Conservation (phyloP, 2,888 invertebrate genomes). For the Lasiommata megera region DNA sequence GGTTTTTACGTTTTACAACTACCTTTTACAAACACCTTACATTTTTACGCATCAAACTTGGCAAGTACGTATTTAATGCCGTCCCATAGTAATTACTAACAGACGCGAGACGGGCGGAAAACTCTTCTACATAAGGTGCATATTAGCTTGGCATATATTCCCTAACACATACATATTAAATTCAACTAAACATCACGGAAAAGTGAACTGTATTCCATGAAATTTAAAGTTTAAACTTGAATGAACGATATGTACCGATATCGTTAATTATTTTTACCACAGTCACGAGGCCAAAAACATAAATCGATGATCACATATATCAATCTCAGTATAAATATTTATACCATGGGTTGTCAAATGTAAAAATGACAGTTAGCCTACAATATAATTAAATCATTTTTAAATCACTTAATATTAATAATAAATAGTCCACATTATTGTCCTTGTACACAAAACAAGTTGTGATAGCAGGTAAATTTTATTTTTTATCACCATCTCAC, state of each 20-base stretch:
- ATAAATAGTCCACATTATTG: too few species aligned
- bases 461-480: too few species aligned
- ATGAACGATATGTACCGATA: not conserved
- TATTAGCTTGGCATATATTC: not conserved
- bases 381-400: too few species aligned
- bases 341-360: too few species aligned
- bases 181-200: not conserved
- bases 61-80: not conserved
- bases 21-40: not conserved
- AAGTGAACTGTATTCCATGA: not conserved
- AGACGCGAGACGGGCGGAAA: not conserved
- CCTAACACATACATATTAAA: not conserved
- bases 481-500: too few species aligned
- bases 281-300: slow-evolving; percentile 5
- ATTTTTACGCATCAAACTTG: not conserved
- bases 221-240: not conserved
- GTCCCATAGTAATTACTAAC: not conserved
- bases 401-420: too few species aligned
- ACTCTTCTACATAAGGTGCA: not conserved
- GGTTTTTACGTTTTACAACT: not conserved
- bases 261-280: slow-evolving; percentile 5
- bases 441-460: too few species aligned
- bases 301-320: slow-evolving; percentile 8
- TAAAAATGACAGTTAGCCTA: too few species aligned
- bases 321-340: not conserved